phyloP scores from a whole-genome alignment of 2,797 vertebrate genomes.

The Acestrorhynchus altus region DNA sequence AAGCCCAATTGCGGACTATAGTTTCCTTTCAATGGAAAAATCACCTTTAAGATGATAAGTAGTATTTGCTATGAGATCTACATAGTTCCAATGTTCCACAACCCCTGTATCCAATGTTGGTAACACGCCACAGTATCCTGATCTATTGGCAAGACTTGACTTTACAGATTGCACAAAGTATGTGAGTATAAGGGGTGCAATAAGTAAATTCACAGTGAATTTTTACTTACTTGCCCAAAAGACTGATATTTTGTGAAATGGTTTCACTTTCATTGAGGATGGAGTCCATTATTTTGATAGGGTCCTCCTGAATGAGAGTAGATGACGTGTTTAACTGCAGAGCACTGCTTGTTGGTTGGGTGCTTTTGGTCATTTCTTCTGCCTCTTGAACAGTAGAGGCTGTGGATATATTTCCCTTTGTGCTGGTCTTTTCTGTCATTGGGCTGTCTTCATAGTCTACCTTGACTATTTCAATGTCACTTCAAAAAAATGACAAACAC shows the following conservation, averaged over 20 bases:
- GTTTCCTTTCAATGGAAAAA: no score
- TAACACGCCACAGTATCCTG: no score
- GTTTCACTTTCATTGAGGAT: constrained; percentile 91
- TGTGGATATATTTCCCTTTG: not conserved
- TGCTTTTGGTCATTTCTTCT: constrained; percentile 41
- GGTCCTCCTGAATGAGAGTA: constrained; percentile 85
- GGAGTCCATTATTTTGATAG: constrained; percentile 95
- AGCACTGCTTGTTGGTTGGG: constrained; percentile 76
- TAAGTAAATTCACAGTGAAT: not conserved
- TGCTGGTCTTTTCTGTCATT: constrained; percentile 49
- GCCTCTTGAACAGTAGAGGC: constrained; percentile 4
- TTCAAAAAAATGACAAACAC: constrained; percentile 43
- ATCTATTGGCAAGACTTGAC: no score
- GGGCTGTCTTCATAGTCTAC: constrained; percentile 58
- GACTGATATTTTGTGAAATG: constrained; percentile 92
- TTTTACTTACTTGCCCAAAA: constrained; percentile 92
- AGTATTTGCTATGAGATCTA: no score
- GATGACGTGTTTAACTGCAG: constrained; percentile 86
- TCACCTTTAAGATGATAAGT: no score
- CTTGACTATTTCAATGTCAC: constrained; percentile 75
- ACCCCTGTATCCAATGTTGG: no score
- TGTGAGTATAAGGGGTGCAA: no score
- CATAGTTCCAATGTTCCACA: no score
- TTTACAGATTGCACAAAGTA: no score
- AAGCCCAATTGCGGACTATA: no score